phyloP scores from a whole-genome alignment of 2,888 invertebrate genomes.

The Platycnemis pennipes region DNA sequence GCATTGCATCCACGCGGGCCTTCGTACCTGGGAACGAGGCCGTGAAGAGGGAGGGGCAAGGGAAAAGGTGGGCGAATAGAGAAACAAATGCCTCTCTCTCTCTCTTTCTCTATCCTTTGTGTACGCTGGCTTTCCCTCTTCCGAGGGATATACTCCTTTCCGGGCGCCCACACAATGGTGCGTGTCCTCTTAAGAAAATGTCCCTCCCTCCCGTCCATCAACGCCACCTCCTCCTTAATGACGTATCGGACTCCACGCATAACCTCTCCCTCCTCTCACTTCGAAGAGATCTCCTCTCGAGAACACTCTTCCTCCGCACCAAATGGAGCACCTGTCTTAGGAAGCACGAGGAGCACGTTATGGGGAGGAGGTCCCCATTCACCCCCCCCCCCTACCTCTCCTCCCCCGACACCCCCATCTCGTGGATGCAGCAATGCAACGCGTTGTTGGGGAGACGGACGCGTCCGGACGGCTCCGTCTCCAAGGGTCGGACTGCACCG shows the following conservation, averaged over 20 bases:
- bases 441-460: no score
- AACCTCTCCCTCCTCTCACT: neutral
- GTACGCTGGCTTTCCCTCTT: no score
- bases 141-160: neutral
- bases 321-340: no score
- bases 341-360: no score
- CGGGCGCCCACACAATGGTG: neutral
- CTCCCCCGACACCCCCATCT: neutral
- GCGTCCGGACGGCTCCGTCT: no score
- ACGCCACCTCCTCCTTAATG: neutral
- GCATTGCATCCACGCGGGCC: neutral
- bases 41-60: neutral
- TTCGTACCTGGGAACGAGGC: neutral
- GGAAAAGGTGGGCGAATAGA: neutral
- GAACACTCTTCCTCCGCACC: no score
- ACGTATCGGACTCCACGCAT: no score
- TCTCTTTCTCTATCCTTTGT: no score
- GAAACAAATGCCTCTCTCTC: slow-evolving; percentile 11
- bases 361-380: no score
- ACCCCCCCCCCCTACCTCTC: neutral
- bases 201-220: neutral
- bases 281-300: neutral
- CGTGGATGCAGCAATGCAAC: no score
- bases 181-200: neutral
- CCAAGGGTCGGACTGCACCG: no score